Evolutionary conservation across 2,888 invertebrate species (phyloP).

Genomic region (Drosophila setosimentum): DNA sequence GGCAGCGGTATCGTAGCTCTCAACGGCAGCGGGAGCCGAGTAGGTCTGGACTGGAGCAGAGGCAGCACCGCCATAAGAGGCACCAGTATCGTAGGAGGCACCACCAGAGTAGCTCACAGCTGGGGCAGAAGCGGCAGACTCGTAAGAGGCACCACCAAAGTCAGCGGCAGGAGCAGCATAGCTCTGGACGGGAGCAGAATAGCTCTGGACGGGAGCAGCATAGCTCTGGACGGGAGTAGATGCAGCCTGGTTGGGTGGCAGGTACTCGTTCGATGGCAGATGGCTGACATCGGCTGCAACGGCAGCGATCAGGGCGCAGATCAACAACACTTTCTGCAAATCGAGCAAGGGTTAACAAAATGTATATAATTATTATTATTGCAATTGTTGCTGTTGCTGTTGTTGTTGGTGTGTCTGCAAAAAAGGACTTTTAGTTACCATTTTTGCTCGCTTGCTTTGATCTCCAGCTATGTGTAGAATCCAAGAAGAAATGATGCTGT

Average conservation of each 20-base stretch:
- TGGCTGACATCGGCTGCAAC: slow-evolving; percentile 82
- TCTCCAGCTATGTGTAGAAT: slow-evolving; percentile 73
- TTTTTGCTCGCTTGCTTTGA: slow-evolving; percentile 68
- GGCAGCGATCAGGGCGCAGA: slow-evolving; percentile 78
- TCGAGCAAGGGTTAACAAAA: slow-evolving; percentile 8
- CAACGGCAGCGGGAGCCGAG: slow-evolving; percentile 36
- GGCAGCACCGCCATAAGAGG: slow-evolving; percentile 24
- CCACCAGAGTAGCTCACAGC: slow-evolving; percentile 34
- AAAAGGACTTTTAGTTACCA: slow-evolving; percentile 64
- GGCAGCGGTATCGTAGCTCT: slow-evolving; percentile 67
- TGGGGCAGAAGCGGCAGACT: slow-evolving; percentile 49
- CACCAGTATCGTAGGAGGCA: slow-evolving; percentile 65
- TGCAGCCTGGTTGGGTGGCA: slow-evolving; percentile 73
- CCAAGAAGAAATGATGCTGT: slow-evolving; percentile 80
- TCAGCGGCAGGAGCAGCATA: slow-evolving; percentile 39
- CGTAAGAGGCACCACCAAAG: slow-evolving; percentile 29
- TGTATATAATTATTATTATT: background rate
- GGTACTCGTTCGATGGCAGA: slow-evolving; percentile 78
- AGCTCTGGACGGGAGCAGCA: slow-evolving; percentile 35
- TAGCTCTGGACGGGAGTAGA: slow-evolving; percentile 47
- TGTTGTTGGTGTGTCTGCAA: background rate
- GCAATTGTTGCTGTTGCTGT: background rate
- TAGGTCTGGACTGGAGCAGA: slow-evolving; percentile 50
- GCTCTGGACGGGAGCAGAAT: slow-evolving; percentile 48
- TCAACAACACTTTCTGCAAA: slow-evolving; percentile 79